Evolutionary conservation across 2,888 invertebrate species (phyloP).

Genomic region (Spodoptera littoralis): DNA sequence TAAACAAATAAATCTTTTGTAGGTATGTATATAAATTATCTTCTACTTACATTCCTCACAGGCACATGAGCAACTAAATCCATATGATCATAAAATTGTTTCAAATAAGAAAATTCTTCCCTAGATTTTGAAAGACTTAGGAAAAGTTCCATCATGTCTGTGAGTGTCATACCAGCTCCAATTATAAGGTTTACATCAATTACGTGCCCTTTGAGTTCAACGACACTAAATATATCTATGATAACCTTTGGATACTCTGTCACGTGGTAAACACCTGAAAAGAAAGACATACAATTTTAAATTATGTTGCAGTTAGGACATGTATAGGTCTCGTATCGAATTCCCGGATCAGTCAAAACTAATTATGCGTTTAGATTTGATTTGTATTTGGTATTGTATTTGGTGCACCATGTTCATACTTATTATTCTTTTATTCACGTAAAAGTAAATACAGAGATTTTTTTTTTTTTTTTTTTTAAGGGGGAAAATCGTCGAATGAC

Average conservation of each 20-base stretch:
- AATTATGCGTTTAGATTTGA: too few relatives aligned
- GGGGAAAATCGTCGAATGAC: too few relatives aligned
- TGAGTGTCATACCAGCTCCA: constrained; percentile 76
- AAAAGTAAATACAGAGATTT: too few relatives aligned
- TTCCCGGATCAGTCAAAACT: too few relatives aligned
- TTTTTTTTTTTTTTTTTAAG: too few relatives aligned
- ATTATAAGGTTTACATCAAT: constrained; percentile 77
- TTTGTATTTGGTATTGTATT: too few relatives aligned
- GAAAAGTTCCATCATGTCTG: constrained; percentile 81
- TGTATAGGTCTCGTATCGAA: too few relatives aligned
- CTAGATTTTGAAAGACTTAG: constrained; percentile 64
- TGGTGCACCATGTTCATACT: too few relatives aligned
- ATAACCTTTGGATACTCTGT: constrained; percentile 71
- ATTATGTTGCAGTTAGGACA: too few relatives aligned
- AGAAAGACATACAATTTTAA: not conserved
- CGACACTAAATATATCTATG: constrained; percentile 77
- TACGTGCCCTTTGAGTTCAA: constrained; percentile 70
- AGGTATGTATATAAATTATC: too few relatives aligned
- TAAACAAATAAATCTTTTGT: too few relatives aligned
- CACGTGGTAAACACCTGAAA: constrained; percentile 79
- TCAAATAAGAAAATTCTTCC: constrained; percentile 89
- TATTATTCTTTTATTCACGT: too few relatives aligned
- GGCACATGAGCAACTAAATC: constrained; percentile 92
- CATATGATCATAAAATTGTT: constrained; percentile 90
- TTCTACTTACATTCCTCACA: constrained; percentile 91